Evolutionary conservation across 2,888 invertebrate species (phyloP), one percentile per base, ranked within the genome.

Genomic region (Hecatera dysodea): DNA sequence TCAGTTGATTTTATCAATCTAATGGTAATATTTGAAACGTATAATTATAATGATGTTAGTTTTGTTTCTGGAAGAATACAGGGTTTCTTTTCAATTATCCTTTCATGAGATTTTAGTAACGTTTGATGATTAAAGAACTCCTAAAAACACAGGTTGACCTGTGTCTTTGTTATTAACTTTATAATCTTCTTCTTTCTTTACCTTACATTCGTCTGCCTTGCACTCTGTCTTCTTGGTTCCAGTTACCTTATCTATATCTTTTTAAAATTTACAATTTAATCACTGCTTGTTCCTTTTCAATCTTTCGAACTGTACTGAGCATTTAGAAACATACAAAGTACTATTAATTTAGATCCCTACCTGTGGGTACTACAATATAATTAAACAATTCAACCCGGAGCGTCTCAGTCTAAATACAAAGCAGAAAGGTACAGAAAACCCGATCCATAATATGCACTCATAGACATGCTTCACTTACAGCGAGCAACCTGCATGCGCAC

Each of bases 351-450:
- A 67, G 53, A 71, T 55, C 65, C 52, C 52, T 73, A 80, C 80
- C 70, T 78, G 71, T 61, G 67, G 72, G 63, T 59, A 71, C 62
- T 76, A 83, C 78, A 55, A 84, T 79, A 79, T 85, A 83, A 85
- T 83, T 85, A 78, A 79, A 78, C 81, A 74, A 81, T 85, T 85
- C 74, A 67, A 70, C 74, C 70, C 17, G 52, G 22, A 42, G 56
- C 80, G 33, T 69, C 53, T 71, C 56, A 55, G 55, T 68, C 50
- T 22, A n/a, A 55, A 73, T 68, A 50, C 27, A 17, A 24, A 22
- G 36, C 12, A 22, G 12, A n/a, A 8, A n/a, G 0, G 1, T 1
- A 12, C 66, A 71, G 52, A 74, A 69, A 59, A 29, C 2, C 4
- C 0, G 2, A 6, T 22, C 6, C 3, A 12, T 24, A 3, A 2